Base-by-base conservation (phyloP, 2,888 invertebrate species). In the Patella ulyssiponensis region DNA sequence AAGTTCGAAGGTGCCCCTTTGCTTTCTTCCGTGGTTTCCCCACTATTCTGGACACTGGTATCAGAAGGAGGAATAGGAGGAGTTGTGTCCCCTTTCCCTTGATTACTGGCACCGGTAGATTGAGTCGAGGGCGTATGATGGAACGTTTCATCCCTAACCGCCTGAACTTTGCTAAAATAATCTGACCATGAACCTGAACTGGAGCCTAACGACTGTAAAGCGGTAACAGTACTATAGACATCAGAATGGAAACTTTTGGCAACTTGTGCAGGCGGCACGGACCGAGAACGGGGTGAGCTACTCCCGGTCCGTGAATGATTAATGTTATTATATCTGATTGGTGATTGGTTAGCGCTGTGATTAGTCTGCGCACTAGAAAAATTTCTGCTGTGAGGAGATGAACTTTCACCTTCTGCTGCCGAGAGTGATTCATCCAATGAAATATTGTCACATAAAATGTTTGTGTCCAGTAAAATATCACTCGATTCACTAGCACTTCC, bases 181-280 rank as follows among this genome's bases (percentile, higher is more conserved):
- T 89, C 86, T 17, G 85, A 83, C 84, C 85, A 85, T 51, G 84
- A 83, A 44, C 83, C 82, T 51, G 79, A 82, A 69, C 86, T 86
- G 75, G 87, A 85, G 75, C 87, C 86, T 44, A 91, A 87, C 11
- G 89, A 87, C 76, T 90, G 90, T 15, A 91, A 86, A 51, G 91
- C 90, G 83, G 91, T 91, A 73, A 88, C 87, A 17, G 91, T 91
- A 83, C 86, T 87, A 85, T 91, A 91, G 77, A 90, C 86, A 77
- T 91, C 91, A 11, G 87, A 86, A 80, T 91, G 91, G 51, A 91
- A 85, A 80, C 87, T 87, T 75, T 86, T 86, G 27, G 86, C 81
- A 17, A 83, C 84, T 52, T 84, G 85, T 51, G 85, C 81, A 17
- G 81, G 77, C n/a, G 83, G 80, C 23, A 82, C 78, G 53, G 84